These are phyloP conservation scores for Epirrhoe alternata DNA, from an alignment of 2,888 invertebrate species.

Conservation along the genomic window DNA sequence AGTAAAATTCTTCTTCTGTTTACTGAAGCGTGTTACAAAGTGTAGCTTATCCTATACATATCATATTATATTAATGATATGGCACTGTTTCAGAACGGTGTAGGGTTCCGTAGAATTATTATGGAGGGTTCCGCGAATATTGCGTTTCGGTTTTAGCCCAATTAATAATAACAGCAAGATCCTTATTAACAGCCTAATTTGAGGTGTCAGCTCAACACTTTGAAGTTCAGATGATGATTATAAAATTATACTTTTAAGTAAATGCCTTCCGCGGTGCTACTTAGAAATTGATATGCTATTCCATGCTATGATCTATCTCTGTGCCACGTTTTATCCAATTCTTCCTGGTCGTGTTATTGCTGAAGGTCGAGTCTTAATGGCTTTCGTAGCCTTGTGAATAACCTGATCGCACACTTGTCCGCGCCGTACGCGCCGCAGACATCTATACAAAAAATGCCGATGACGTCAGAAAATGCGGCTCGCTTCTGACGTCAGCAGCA, in stretches of 20 bases:
- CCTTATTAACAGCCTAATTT: conserved; percentile 9
- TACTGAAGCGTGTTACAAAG: neutral
- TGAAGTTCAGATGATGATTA: neutral
- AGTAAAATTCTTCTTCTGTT: too few relatives aligned
- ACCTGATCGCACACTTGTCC: too few relatives aligned
- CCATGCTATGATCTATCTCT: too few relatives aligned
- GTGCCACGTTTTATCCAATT: too few relatives aligned
- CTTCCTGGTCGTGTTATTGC: too few relatives aligned
- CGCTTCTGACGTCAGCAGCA: too few relatives aligned
- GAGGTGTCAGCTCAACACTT: conserved; percentile 7
- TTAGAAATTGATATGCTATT: neutral
- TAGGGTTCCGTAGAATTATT: conserved; percentile 32
- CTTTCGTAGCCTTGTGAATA: too few relatives aligned
- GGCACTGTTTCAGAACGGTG: conserved; percentile 45
- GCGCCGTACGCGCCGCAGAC: too few relatives aligned
- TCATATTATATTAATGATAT: conserved; percentile 65
- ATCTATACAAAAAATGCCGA: too few relatives aligned
- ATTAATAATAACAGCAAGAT: conserved; percentile 27
- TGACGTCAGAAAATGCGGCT: too few relatives aligned
- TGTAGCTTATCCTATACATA: conserved; percentile 35
- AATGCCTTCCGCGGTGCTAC: neutral
- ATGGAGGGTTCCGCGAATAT: conserved; percentile 22
- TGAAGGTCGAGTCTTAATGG: too few relatives aligned
- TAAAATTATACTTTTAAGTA: neutral
- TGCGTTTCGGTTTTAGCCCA: conserved; percentile 31